These are phyloP conservation scores for Ameiurus melas DNA, from an alignment of 2,113 vertebrate species.

Conservation along the genomic window DNA sequence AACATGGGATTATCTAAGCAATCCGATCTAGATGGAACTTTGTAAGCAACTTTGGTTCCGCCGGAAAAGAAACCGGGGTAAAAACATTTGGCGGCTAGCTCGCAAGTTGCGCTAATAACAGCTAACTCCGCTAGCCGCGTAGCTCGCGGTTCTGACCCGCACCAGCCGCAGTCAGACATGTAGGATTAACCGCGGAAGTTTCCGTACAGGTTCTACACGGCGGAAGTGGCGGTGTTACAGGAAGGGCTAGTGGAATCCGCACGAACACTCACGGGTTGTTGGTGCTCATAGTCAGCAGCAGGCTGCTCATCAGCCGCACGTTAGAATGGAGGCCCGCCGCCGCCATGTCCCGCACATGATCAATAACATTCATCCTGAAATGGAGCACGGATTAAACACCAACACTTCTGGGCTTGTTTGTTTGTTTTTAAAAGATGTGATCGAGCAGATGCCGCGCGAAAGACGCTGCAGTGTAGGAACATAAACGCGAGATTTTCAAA, in stretches of 20 bases:
- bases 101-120: background rate
- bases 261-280: conserved; percentile 94
- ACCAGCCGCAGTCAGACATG: too few relatives aligned
- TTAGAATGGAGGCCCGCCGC: conserved; percentile 95
- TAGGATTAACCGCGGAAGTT: background rate
- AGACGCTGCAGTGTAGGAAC: background rate
- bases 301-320: conserved; percentile 91
- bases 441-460: background rate
- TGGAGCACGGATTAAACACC: background rate
- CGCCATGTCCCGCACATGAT: conserved; percentile 96
- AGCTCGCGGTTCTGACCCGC: background rate
- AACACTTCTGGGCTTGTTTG: background rate
- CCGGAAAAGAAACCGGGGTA: background rate
- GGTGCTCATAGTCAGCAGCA: conserved; percentile 95
- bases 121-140: background rate
- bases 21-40: too few relatives aligned
- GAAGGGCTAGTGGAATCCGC: background rate
- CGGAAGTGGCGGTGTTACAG: background rate
- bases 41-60: too few relatives aligned
- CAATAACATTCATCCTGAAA: conserved; percentile 84
- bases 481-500: conserved; percentile 25
- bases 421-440: background rate
- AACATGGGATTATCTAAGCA: too few relatives aligned
- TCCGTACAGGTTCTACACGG: background rate
- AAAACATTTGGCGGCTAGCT: too few relatives aligned